A percentile compares a stretch with the other conserved stretches of the same genome.
Evolutionary conservation across 2,888 invertebrate genomes (phyloP).

Genomic region (Smittia aterrima): DNA sequence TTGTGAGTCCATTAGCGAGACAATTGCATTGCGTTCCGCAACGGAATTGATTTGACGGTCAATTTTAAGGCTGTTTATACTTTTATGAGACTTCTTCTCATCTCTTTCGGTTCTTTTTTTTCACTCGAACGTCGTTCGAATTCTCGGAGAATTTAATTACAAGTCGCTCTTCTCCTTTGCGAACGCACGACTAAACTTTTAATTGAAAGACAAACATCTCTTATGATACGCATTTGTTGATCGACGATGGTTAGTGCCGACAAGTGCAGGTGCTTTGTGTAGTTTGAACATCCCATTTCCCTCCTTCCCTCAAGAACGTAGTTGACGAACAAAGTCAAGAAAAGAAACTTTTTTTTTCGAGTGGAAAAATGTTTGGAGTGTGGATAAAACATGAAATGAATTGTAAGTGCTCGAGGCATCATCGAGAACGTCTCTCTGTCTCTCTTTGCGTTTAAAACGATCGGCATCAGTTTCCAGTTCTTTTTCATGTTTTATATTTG

Average conservation of each 20-base stretch:
- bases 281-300: not conserved
- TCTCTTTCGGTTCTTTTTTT: not conserved
- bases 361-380: constrained; percentile 33
- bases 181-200: constrained; percentile 30
- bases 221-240: constrained; percentile 17
- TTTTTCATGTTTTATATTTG: not conserved
- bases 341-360: constrained; percentile 26
- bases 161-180: not conserved
- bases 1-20: constrained; percentile 39
- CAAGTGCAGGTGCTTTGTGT: not conserved
- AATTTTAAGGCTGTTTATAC: constrained; percentile 33
- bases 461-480: not conserved
- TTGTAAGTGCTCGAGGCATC: constrained; percentile 24
- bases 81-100: constrained; percentile 24
- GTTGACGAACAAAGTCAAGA: not conserved
- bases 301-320: not conserved
- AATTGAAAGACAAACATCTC: constrained; percentile 23
- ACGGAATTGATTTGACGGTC: constrained; percentile 35
- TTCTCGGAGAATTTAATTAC: not conserved
- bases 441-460: not conserved
- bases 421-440: constrained; percentile 14
- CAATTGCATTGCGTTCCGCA: constrained; percentile 39
- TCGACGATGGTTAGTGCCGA: not conserved
- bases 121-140: not conserved
- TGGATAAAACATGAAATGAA: constrained; percentile 42